A percentile compares a stretch with the other conserved stretches of the same genome.
Evolutionary conservation across 2,113 vertebrate species (phyloP).

Genomic region (Chaetura pelagica): DNA sequence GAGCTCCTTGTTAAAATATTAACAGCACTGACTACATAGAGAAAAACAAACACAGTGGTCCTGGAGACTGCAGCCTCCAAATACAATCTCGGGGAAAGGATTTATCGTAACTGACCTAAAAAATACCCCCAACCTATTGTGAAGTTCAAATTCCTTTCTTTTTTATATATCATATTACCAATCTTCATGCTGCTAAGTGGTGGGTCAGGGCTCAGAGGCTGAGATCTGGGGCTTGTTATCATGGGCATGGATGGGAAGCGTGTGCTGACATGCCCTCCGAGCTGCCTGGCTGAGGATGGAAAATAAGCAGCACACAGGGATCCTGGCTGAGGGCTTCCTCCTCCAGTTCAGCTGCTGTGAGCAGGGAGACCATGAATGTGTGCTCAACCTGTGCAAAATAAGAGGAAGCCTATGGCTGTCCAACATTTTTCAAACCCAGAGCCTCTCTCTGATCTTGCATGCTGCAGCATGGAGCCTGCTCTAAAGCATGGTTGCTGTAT

Average conservation of each 20-base stretch:
- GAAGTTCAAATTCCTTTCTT: neutral
- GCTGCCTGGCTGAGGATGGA: neutral
- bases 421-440: neutral
- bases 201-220: neutral
- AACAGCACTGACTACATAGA: neutral
- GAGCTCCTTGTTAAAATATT: conserved; percentile 65
- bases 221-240: neutral
- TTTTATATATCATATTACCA: neutral
- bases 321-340: neutral
- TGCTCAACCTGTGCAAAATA: neutral
- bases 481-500: neutral
- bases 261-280: neutral
- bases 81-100: neutral
- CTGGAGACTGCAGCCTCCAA: neutral
- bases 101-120: conserved; percentile 22
- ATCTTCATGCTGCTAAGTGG: neutral
- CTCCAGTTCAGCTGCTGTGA: neutral
- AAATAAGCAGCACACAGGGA: neutral
- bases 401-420: neutral
- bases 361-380: neutral
- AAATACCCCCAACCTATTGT: neutral
- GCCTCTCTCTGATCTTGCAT: neutral
- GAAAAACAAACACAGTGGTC: conserved; percentile 37
- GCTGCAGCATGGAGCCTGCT: neutral
- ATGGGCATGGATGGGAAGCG: neutral